Evolutionary conservation across 2,797 vertebrate species (phyloP), one percentile per base, ranked within the genome.

Genomic region (Mastacembelus armatus): DNA sequence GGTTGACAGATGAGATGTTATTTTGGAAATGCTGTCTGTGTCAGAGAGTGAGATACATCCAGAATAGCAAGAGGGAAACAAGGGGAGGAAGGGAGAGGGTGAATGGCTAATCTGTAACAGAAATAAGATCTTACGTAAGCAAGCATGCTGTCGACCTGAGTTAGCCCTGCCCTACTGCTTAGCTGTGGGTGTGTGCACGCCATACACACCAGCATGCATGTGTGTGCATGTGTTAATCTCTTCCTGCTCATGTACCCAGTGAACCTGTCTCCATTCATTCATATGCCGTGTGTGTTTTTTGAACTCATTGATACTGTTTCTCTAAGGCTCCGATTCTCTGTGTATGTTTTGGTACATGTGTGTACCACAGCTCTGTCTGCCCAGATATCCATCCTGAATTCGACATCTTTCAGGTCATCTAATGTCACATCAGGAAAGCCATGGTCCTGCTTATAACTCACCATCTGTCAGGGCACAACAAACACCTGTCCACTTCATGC

Each of bases 91-190:
- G 67, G 66, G 54, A 76, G 81, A 77, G 79, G 80, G 71, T 66
- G 75, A 83, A 71, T 76, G 81, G 89, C 83, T 93, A 92, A 93
- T 92, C 90, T 89, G 85, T 81, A 69, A 89, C 89, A 85, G 80
- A 90, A 92, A 92, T 92, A 93, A 92, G 78, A 84, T 80, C 77
- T 93, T 93, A 91, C 71, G 58, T 92, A 93, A 92, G 86, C 84
- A 43, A 77, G 69, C 74, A 74, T 63, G 74, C 71, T 89, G 86
- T 89, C 85, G 83, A 79, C 65, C 71, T 38, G 64, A 78, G 71
- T 88, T 84, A 86, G 77, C 51, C 75, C 72, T 77, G 69, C 75
- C 75, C 78, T 62, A 60, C 71, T 91, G 84, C 85, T 78, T 77
- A 68, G 60, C 65, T 73, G 48, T 45, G 61, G 27, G 33, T 63